Base-by-base conservation (phyloP, 2,113 vertebrate genomes). In the Marcusenius ussheri region DNA sequence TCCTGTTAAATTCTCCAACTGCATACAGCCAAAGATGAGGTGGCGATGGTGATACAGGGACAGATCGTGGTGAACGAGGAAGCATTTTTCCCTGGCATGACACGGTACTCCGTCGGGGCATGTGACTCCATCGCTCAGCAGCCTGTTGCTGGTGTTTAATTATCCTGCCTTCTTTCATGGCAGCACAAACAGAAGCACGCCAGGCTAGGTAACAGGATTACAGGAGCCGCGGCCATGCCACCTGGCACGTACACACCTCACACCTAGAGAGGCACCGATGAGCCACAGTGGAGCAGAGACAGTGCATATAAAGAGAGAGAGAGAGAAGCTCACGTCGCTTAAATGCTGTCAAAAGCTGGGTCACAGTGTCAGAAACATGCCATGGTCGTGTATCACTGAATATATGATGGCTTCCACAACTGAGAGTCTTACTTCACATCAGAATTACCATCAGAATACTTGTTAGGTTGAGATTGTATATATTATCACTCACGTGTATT, bases 161-260 rank as follows among this genome's bases (percentile, higher is more conserved):
- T 87, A 49, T 24, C 56, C 58, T 74, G 21, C 88, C n/a, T 49
- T 47, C 58, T 88, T 88, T 70, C 58, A 70, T 66, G 53, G 39
- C 56, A 11, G 51, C 35, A 87, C 85, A 87, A 88, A 88, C 87
- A 88, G 87, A n/a, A 66, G 87, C 87, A 11, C 49, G 58, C 51
- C 51, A 88, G 87, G 13, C 87, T 24, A 21, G 17, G 11, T 88
- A 62, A 88, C 56, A 46, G 87, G 87, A 62, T 88, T 62, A 62
- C 27, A 10, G 50, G 8, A 8, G 87, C 19, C 0, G 10, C 0
- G 21, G 39, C 24, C 9, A 5, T 46, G 87, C 51, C 35, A 45
- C 5, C 35, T 24, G 19, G 56, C 87, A 88, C 87, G 56, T 88
- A 58, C 53, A 8, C 87, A 8, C 31, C 31, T 35, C 87, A 13